Evolutionary conservation across 1,140 invertebrate species (phyloP), one percentile per base, ranked within the genome.

Genomic region (Watersipora subatra): DNA sequence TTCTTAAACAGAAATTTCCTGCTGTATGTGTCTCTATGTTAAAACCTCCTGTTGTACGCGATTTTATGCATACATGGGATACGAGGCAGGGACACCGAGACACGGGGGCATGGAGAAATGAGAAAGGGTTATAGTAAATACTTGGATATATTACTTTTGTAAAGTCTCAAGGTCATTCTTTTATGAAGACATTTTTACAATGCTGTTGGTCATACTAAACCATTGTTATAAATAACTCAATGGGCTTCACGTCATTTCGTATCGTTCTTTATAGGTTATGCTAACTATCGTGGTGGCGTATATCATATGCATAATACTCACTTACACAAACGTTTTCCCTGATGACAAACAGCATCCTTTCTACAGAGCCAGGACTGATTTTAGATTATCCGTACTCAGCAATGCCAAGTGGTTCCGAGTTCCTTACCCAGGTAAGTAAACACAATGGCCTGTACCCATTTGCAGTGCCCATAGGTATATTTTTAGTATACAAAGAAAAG

Each of bases 341-440:
- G 71, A 77, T 20, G 73, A 73, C 30, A 64, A 64, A 26, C 66
- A 62, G 1, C 25, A 62, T 1, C 68, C 66, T 1, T 85, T 84
- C 0, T 87, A 90, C 80, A 84, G 85, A 17, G 89, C 88, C 0
- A 81, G 91, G 63, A 89, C 89, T 0, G 91, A 93, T 73, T 84
- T 86, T 2, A 89, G 89, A 70, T 69, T 88, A 0, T 83, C 85
- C 65, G 89, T 90, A 62, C 78, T 92, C 19, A 78, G 80, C 22
- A 84, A 87, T 70, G 86, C 89, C 0, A 84, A 86, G 0, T 92
- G 90, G 90, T 89, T 93, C 74, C 83, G 89, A 28, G 75, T 93
- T 28, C 90, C 90, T 15, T 92, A 92, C 82, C 91, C 90, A 69
- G 86, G 86, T 87, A 76, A 75, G 69, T n/a, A n/a, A n/a, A n/a